Evolutionary conservation across 2,888 invertebrate species (phyloP).

Genomic region (Latrodectus hesperus): DNA sequence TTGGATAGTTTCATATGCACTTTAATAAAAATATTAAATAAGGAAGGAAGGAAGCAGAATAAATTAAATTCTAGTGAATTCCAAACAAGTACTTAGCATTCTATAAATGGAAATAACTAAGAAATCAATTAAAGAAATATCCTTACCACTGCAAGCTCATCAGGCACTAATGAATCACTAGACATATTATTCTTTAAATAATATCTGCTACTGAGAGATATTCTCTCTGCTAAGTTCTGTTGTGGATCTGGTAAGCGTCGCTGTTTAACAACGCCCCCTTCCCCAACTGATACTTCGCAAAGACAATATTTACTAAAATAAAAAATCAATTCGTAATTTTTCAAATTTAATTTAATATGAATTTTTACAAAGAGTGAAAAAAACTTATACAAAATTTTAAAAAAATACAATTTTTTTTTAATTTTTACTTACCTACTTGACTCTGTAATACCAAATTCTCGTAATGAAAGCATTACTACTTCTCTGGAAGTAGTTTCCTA

Average conservation of each 20-base stretch:
- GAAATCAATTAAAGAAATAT: not conserved
- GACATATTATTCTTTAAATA: conserved; percentile 96
- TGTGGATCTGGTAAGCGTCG: conserved; percentile 94
- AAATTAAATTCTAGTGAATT: no score
- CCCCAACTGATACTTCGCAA: conserved; percentile 96
- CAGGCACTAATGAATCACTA: conserved; percentile 96
- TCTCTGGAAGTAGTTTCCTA: conserved; percentile 80
- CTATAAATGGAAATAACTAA: not conserved
- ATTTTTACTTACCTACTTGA: conserved; percentile 80
- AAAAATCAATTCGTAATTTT: not conserved
- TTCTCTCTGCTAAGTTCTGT: conserved; percentile 95
- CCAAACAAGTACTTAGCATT: no score
- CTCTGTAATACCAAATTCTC: conserved; percentile 96
- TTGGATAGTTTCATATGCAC: no score
- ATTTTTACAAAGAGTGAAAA: not conserved
- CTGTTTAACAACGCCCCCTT: conserved; percentile 96
- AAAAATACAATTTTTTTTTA: not conserved
- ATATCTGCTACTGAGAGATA: conserved; percentile 86
- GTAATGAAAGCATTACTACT: conserved; percentile 96
- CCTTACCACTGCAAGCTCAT: conserved; percentile 87
- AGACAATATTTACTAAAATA: conserved; percentile 82
- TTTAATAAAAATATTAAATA: no score
- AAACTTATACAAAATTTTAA: not conserved
- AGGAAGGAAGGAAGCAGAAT: no score
- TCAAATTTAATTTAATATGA: not conserved